Evolutionary conservation across 2,113 vertebrate genomes (phyloP).

Genomic region (Menura novaehollandiae): DNA sequence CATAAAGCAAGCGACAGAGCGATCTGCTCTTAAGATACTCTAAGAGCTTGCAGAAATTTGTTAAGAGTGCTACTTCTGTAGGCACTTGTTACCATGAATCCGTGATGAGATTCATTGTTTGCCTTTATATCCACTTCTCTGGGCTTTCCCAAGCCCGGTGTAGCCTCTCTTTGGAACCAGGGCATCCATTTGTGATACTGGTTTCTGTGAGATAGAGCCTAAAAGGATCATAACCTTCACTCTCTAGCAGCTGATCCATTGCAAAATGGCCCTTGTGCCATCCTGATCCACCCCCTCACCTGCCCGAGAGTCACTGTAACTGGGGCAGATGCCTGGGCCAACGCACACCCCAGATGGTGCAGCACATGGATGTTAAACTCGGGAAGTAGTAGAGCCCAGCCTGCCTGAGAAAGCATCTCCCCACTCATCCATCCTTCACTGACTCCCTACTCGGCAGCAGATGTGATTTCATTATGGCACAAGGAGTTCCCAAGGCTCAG

Average conservation of each 20-base stretch:
- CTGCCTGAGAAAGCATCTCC: conserved; percentile 18
- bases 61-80: conserved; percentile 18
- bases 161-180: background rate
- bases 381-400: background rate
- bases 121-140: background rate
- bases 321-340: background rate
- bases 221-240: background rate
- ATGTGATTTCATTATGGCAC: background rate
- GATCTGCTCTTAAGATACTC: conserved; percentile 17
- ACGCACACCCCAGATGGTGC: background rate
- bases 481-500: conserved; percentile 6
- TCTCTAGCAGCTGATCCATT: background rate
- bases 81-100: conserved; percentile 21
- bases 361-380: background rate
- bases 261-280: background rate
- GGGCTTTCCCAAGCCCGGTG: background rate
- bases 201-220: background rate
- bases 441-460: background rate
- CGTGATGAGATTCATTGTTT: background rate
- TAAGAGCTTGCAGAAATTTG: conserved; percentile 36
- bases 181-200: background rate
- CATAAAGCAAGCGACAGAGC: conserved; percentile 12
- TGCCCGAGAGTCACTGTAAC: background rate
- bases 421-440: background rate
- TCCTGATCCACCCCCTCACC: background rate